These are phyloP conservation scores for Eptesicus fuscus DNA, from an alignment of 2,113 vertebrate species.

Conservation along the genomic window DNA sequence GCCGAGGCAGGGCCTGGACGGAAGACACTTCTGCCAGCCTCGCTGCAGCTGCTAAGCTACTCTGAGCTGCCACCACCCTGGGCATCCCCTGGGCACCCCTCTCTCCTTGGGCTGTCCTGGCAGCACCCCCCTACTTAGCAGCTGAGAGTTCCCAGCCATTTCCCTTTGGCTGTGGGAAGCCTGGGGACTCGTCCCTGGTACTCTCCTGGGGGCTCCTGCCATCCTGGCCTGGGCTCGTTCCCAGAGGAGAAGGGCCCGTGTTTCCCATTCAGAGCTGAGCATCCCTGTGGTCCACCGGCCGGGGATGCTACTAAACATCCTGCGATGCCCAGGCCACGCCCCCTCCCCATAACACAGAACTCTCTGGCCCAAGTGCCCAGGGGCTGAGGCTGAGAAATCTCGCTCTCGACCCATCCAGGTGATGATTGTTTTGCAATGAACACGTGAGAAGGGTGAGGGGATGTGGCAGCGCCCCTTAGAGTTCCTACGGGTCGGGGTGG, in stretches of 20 bases:
- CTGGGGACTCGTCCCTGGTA: background rate
- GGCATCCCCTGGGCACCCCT: rapidly evolving
- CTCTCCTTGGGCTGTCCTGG: background rate
- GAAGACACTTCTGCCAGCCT: background rate
- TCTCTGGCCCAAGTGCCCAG: rapidly evolving
- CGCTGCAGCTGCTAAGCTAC: background rate
- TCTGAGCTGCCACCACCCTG: rapidly evolving
- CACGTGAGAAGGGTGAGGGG: background rate
- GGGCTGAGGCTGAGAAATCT: background rate
- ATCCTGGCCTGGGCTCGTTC: rapidly evolving
- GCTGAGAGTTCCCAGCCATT: background rate
- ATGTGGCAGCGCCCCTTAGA: rapidly evolving
- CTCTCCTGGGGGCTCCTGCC: rapidly evolving
- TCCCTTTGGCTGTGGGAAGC: background rate
- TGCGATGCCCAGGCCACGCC: rapidly evolving
- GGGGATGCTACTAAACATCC: background rate
- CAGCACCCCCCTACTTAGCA: background rate
- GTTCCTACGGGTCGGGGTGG: background rate
- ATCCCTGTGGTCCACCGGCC: rapidly evolving
- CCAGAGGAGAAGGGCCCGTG: background rate
- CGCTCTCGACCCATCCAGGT: background rate
- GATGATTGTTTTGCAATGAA: too few relatives aligned
- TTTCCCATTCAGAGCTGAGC: background rate
- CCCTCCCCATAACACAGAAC: rapidly evolving
- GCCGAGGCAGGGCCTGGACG: background rate